These are phyloP conservation scores for Leptonema lineaticorne DNA, from an alignment of 1,140 invertebrate genomes.

Conservation along the genomic window DNA sequence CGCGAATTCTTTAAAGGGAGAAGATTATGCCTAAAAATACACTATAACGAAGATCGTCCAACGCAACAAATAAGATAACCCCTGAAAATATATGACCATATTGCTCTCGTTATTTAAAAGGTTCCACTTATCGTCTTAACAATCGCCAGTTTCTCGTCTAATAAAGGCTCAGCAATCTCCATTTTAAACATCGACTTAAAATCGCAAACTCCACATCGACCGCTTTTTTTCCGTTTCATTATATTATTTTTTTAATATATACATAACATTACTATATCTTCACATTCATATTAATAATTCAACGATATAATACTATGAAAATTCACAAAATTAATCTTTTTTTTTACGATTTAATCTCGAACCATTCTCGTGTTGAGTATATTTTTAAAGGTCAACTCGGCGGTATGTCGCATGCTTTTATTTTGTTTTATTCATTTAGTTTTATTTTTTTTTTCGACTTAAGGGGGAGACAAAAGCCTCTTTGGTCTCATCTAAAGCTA, in stretches of 20 bases:
- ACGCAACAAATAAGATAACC: slow-evolving; percentile 28
- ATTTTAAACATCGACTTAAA: slow-evolving; percentile 21
- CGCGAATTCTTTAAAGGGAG: slow-evolving; percentile 10
- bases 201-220: background rate
- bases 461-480: background rate
- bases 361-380: no score
- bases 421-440: background rate
- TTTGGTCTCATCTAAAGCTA: slow-evolving; percentile 15
- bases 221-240: no score
- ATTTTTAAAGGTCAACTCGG: no score
- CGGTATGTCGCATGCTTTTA: background rate
- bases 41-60: slow-evolving; percentile 17
- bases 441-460: background rate
- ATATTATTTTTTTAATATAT: no score
- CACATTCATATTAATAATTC: background rate
- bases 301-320: background rate
- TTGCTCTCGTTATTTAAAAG: slow-evolving; percentile 35
- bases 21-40: slow-evolving; percentile 26
- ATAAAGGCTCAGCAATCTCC: slow-evolving; percentile 30
- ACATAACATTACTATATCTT: background rate
- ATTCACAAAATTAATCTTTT: no score
- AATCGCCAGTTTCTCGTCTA: slow-evolving; percentile 33
- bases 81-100: slow-evolving; percentile 36
- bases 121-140: slow-evolving; percentile 22
- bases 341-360: no score